Conservation (phyloP, 2,797 vertebrate genomes). For the Acipenser oxyrinchus region DNA sequence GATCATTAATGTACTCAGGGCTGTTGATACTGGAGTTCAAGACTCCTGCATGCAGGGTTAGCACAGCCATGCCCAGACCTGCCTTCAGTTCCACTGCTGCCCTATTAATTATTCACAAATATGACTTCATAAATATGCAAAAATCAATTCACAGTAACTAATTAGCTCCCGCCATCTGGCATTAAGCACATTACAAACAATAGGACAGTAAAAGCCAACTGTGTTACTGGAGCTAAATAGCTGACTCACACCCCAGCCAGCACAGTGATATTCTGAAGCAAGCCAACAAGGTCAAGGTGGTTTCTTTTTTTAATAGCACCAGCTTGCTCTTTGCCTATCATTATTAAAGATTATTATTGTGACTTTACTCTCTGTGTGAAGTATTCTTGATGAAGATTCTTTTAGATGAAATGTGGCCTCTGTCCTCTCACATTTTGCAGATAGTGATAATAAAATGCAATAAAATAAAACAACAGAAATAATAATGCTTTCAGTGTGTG, state of each 20-base stretch:
- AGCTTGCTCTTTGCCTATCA: not conserved
- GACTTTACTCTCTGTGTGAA: slow-evolving; percentile 2
- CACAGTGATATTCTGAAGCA: slow-evolving; percentile 31
- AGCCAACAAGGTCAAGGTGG: slow-evolving; percentile 38
- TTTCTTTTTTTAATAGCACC: not conserved
- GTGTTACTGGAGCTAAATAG: slow-evolving; percentile 44
- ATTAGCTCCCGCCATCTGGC: slow-evolving; percentile 34
- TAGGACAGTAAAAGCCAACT: slow-evolving; percentile 42
- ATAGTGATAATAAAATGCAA: too few species aligned
- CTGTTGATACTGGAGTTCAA: slow-evolving; percentile 1
- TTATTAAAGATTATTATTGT: not conserved
- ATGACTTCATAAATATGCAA: slow-evolving; percentile 41
- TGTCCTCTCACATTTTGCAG: too few species aligned
- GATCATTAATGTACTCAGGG: not conserved
- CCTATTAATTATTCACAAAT: slow-evolving; percentile 45
- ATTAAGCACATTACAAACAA: slow-evolving; percentile 52
- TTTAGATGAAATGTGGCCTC: too few species aligned
- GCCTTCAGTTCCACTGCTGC: slow-evolving; percentile 22
- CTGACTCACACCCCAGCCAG: slow-evolving; percentile 32
- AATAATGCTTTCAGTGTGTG: too few species aligned
- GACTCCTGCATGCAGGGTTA: slow-evolving; percentile 1
- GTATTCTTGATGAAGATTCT: too few species aligned
- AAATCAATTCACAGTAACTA: slow-evolving; percentile 46
- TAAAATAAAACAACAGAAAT: too few species aligned
- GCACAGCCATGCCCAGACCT: slow-evolving; percentile 14